Evolutionary conservation across 2,113 vertebrate genomes (phyloP).

Genomic region (Rhineura floridana): DNA sequence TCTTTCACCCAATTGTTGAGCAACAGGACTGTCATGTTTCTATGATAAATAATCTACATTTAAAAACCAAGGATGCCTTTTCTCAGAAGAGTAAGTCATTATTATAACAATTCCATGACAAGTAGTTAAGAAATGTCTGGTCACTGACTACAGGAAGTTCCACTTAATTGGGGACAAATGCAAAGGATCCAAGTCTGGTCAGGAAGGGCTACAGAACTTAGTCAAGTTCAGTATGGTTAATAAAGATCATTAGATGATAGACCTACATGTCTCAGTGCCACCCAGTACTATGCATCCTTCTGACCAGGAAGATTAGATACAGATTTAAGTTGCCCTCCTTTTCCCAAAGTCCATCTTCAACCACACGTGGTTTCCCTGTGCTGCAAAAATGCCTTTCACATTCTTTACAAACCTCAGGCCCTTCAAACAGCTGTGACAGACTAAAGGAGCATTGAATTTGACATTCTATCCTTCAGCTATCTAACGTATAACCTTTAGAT

Average conservation of each 20-base stretch:
- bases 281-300: accelerated
- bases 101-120: background rate
- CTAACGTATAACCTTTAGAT: background rate
- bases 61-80: background rate
- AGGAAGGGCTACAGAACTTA: background rate
- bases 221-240: background rate
- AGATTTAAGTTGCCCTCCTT: background rate
- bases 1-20: conserved; percentile 1
- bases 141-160: background rate
- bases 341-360: background rate
- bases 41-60: conserved; percentile 30
- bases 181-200: background rate
- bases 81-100: background rate
- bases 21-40: background rate
- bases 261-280: background rate
- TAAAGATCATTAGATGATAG: background rate
- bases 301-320: accelerated
- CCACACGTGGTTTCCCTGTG: conserved; percentile 26
- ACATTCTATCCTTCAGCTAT: conserved; percentile 50
- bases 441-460: conserved; percentile 40
- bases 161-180: background rate
- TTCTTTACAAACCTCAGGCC: conserved; percentile 23
- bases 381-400: conserved; percentile 45
- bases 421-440: background rate
- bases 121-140: conserved; percentile 6